A percentile compares a stretch with the other conserved stretches of the same genome.
These are phyloP conservation scores for Hydropotes inermis DNA, from an alignment of 2,113 vertebrate species.

Conservation along the genomic window DNA sequence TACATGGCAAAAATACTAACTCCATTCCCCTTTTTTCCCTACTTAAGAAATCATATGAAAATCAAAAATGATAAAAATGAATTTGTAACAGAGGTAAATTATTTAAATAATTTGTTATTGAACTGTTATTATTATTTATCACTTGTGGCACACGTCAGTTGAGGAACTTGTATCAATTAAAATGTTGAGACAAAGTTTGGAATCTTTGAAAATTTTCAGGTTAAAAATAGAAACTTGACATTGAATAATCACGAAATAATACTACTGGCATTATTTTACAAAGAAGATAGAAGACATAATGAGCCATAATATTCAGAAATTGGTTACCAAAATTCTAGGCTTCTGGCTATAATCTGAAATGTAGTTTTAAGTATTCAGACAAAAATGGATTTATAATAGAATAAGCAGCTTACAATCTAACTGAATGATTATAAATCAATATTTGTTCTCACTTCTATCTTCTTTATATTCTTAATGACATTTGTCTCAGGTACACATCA, in stretches of 20 bases:
- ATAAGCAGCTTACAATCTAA: neutral
- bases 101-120: neutral
- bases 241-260: neutral
- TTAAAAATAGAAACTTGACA: neutral
- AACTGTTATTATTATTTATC: neutral
- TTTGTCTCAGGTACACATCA: neutral
- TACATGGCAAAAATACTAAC: neutral
- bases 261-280: neutral
- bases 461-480: constrained; percentile 7
- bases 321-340: constrained; percentile 10
- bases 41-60: neutral
- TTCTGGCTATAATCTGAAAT: neutral
- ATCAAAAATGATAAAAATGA: neutral
- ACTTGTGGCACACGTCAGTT: neutral
- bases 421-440: neutral
- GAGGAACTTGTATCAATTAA: neutral
- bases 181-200: neutral
- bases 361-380: neutral
- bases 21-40: neutral
- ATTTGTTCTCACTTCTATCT: constrained; percentile 6
- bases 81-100: neutral
- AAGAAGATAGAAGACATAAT: neutral
- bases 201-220: neutral
- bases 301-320: constrained; percentile 5
- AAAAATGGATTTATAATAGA: constrained; percentile 3